phyloP scores from a whole-genome alignment of 2,113 vertebrate genomes.

The Camelus dromedarius region DNA sequence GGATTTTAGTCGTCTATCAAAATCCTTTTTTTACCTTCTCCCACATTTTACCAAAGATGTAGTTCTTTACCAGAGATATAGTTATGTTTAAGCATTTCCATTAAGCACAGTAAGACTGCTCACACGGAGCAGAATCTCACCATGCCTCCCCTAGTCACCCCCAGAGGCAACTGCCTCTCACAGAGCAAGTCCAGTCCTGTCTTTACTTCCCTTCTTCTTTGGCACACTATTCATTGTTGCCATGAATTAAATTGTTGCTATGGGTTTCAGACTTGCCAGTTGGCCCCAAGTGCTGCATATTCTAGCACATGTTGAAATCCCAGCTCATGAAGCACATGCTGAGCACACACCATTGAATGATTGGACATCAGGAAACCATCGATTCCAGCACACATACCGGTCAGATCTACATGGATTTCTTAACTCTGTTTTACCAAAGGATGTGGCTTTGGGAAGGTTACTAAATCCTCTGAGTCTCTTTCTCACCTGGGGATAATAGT shows the following conservation, averaged over 20 bases:
- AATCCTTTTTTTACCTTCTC: background rate
- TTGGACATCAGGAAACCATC: background rate
- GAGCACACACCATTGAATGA: too few species aligned
- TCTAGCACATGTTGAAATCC: background rate
- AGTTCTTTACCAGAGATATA: background rate
- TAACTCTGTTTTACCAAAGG: background rate
- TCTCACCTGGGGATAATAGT: background rate
- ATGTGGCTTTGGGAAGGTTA: background rate
- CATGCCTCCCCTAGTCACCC: background rate
- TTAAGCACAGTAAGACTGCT: background rate
- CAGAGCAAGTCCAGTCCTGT: background rate
- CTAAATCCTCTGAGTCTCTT: conserved; percentile 15
- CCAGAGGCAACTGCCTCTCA: background rate
- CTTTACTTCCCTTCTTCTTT: background rate
- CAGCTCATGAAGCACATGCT: background rate
- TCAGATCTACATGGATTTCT: background rate
- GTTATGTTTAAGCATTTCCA: background rate
- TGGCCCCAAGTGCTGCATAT: background rate
- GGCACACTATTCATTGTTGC: background rate
- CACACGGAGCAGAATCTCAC: background rate
- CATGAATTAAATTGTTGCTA: background rate
- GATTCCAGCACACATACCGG: background rate
- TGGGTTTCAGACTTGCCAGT: background rate
- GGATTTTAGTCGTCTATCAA: background rate
- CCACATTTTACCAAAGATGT: background rate